A percentile compares a stretch with the other conserved stretches of the same genome.
phyloP scores from a whole-genome alignment of 2,113 vertebrate species.

The Dendropsophus ebraccatus region DNA sequence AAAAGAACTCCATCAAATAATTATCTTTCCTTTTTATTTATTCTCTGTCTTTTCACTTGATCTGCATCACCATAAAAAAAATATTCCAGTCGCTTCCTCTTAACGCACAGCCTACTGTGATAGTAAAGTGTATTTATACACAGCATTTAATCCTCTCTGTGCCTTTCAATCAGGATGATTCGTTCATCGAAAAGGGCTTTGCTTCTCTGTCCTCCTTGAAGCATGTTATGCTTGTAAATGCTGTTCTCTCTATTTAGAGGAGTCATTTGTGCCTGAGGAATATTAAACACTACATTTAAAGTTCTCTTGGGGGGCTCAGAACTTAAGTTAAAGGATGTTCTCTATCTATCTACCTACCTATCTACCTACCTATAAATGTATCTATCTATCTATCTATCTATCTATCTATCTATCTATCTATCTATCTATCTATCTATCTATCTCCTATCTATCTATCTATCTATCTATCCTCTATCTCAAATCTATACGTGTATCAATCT shows the following conservation, averaged over 20 bases:
- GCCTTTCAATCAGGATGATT: conserved; percentile 59
- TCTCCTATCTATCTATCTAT: conserved; percentile 28
- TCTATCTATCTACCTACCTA: neutral
- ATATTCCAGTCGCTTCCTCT: conserved; percentile 71
- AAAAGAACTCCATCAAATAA: conserved; percentile 81
- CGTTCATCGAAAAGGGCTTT: neutral
- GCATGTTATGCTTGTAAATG: conserved; percentile 58
- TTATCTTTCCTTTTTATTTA: conserved; percentile 79
- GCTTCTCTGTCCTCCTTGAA: conserved; percentile 57
- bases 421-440: neutral
- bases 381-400: conserved; percentile 1
- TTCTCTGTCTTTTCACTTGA: conserved; percentile 76
- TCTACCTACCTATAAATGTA: too few species aligned
- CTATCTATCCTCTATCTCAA: conserved; percentile 7
- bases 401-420: conserved; percentile 22
- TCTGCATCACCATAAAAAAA: conserved; percentile 82
- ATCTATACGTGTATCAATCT: too few species aligned
- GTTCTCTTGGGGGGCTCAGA: neutral
- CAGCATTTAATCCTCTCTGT: conserved; percentile 67
- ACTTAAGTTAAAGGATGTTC: neutral
- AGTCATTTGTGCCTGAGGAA: conserved; percentile 53
- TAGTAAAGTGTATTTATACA: conserved; percentile 76
- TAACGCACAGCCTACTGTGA: conserved; percentile 68
- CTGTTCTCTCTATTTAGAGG: conserved; percentile 36
- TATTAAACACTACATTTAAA: conserved; percentile 54